Percentiles rank a stretch among this genome's conserved stretches.
Conservation (phyloP, 2,113 vertebrate species). For the Amazona guildingii region DNA sequence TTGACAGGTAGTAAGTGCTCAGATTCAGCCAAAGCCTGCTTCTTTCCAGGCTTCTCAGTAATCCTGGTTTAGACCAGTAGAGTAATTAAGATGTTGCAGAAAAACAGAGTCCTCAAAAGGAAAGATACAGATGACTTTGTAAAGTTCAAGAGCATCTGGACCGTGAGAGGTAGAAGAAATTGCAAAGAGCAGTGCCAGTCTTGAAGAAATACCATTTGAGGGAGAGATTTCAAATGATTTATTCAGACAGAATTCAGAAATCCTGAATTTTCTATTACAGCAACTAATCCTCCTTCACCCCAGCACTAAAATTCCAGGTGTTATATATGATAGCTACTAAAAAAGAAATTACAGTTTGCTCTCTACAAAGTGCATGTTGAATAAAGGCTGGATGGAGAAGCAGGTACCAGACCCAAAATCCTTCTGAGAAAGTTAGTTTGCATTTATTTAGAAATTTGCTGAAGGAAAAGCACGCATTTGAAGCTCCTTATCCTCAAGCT, state of each 20-base stretch:
- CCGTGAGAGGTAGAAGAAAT: not conserved
- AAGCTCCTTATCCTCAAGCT: not conserved
- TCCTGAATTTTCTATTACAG: not conserved
- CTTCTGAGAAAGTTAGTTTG: not conserved
- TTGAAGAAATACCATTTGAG: not conserved
- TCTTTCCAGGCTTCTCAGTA: slow-evolving; percentile 7
- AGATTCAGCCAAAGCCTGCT: slow-evolving; percentile 21
- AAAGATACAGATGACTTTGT: not conserved
- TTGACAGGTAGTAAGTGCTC: not conserved
- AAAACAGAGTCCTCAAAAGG: not conserved
- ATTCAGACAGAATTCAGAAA: not conserved
- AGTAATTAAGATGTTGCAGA: slow-evolving; percentile 24
- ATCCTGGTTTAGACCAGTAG: slow-evolving; percentile 10
- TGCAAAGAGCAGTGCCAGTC: not conserved
- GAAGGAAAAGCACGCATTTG: not conserved
- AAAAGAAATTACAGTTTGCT: not conserved
- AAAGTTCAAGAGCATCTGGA: not conserved
- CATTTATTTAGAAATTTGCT: not conserved
- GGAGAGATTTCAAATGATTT: not conserved
- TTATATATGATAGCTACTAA: not conserved
- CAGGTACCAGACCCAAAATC: not conserved
- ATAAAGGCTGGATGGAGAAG: not conserved
- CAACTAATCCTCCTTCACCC: not conserved
- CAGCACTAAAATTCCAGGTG: not conserved
- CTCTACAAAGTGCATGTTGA: not conserved